Evolutionary conservation across 2,888 invertebrate species (phyloP).

Genomic region (Cheiracanthium punctorium): DNA sequence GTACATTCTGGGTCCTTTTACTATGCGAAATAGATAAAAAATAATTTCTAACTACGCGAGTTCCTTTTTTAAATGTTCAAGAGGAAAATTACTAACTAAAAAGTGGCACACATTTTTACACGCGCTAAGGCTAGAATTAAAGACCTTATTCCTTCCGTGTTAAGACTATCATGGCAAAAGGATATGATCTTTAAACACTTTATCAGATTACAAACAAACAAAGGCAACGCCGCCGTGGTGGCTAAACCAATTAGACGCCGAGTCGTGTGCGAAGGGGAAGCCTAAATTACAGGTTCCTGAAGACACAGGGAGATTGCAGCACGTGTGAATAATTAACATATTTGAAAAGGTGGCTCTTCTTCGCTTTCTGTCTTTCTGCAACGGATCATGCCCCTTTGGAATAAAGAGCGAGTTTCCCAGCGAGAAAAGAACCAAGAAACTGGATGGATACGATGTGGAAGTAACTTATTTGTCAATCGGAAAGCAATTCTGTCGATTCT

Average conservation of each 20-base stretch:
- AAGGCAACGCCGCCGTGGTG: constrained; percentile 30
- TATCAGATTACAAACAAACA: constrained; percentile 69
- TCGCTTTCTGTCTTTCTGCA: not conserved
- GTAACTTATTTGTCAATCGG: constrained; percentile 6
- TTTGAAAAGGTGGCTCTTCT: constrained; percentile 40
- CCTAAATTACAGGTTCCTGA: constrained; percentile 57
- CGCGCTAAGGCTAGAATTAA: not conserved
- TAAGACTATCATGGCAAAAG: constrained; percentile 28
- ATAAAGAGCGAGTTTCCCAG: constrained; percentile 4
- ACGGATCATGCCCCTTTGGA: constrained; percentile 22
- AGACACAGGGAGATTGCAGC: constrained; percentile 45
- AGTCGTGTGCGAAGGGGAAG: not conserved
- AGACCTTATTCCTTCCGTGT: constrained; percentile 18
- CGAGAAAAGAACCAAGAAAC: not conserved
- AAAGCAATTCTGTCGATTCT: not conserved
- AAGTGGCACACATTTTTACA: not conserved
- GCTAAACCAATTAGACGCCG: constrained; percentile 65
- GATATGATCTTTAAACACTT: constrained; percentile 66
- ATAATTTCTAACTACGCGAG: no score
- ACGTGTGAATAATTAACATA: constrained; percentile 69
- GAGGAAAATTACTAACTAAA: not conserved
- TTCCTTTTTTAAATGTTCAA: not conserved
- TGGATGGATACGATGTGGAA: constrained; percentile 9
- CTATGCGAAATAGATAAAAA: no score
- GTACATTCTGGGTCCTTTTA: no score